Evolutionary conservation across 64 coral and sea anemone species (phyloP).

Genomic region (Dendrophyllia cribrosa): DNA sequence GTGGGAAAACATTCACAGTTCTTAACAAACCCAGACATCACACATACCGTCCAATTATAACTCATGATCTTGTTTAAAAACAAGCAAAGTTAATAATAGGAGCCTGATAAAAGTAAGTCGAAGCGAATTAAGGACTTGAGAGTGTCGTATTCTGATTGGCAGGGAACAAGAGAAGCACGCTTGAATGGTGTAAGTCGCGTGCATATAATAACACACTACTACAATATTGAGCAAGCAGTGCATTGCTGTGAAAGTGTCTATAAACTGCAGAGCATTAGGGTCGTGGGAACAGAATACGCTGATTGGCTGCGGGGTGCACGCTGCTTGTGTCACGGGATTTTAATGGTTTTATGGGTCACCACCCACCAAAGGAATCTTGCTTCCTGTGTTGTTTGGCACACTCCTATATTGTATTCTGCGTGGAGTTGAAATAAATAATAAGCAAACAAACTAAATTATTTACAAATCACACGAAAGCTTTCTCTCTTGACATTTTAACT

Average conservation of each 20-base stretch:
- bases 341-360: slow-evolving; percentile 43
- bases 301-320: slow-evolving; percentile 30
- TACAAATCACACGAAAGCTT: slow-evolving; percentile 11
- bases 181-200: slow-evolving; percentile 72
- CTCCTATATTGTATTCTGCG: slow-evolving; percentile 28
- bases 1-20: slow-evolving; percentile 75
- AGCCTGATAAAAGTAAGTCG: slow-evolving; percentile 56
- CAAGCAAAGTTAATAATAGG: slow-evolving; percentile 58
- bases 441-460: slow-evolving; percentile 22
- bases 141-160: slow-evolving; percentile 49
- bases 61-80: slow-evolving; percentile 52
- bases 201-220: slow-evolving; percentile 6
- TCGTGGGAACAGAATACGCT: slow-evolving; percentile 80
- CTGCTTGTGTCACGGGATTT: background rate
- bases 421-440: background rate
- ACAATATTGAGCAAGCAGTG: slow-evolving; percentile 50
- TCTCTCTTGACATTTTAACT: background rate
- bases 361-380: background rate
- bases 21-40: slow-evolving; percentile 38
- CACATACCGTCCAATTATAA: slow-evolving; percentile 54
- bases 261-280: background rate
- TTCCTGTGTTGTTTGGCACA: background rate
- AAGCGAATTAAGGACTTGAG: slow-evolving; percentile 66
- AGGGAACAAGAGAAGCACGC: slow-evolving; percentile 40
- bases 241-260: slow-evolving; percentile 24